Evolutionary conservation across 2,797 vertebrate species (phyloP).

Genomic region (Pygocentrus nattereri): DNA sequence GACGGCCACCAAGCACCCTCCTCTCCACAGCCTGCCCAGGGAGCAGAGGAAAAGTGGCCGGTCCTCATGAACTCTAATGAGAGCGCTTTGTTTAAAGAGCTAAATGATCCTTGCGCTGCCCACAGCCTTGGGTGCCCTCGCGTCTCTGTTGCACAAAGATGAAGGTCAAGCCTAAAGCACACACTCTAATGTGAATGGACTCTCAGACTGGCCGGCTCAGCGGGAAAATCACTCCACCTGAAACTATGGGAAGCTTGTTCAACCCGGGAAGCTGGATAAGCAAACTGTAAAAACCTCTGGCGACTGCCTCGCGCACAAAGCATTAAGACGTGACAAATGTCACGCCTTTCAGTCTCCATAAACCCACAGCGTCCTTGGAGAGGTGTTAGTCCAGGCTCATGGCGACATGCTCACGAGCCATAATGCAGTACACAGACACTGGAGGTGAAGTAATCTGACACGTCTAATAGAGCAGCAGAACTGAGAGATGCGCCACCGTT

Average conservation of each 20-base stretch:
- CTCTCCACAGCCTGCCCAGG: slow-evolving; percentile 13
- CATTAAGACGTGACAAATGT: neutral
- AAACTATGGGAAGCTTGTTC: neutral
- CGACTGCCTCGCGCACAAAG: too few species aligned
- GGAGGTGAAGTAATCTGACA: neutral
- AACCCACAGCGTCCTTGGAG: neutral
- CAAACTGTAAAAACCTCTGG: neutral
- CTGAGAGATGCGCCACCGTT: too few species aligned
- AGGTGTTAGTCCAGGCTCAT: neutral
- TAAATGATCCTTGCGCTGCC: slow-evolving; percentile 68
- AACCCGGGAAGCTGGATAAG: neutral
- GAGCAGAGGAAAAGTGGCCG: slow-evolving; percentile 16
- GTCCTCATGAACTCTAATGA: slow-evolving; percentile 48
- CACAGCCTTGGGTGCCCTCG: slow-evolving; percentile 49
- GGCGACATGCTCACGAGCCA: neutral
- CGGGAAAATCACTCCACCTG: slow-evolving; percentile 40
- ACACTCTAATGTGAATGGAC: slow-evolving; percentile 49
- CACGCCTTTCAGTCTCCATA: neutral
- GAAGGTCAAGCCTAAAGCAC: slow-evolving; percentile 76
- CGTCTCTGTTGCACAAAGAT: slow-evolving; percentile 68
- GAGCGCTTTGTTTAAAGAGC: slow-evolving; percentile 63
- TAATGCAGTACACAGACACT: neutral
- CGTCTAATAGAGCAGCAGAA: neutral
- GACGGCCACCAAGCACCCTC: neutral
- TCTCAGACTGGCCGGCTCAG: slow-evolving; percentile 66